phyloP scores from a whole-genome alignment of 2,113 vertebrate species.

The Xenotilapia caudafasciata region DNA sequence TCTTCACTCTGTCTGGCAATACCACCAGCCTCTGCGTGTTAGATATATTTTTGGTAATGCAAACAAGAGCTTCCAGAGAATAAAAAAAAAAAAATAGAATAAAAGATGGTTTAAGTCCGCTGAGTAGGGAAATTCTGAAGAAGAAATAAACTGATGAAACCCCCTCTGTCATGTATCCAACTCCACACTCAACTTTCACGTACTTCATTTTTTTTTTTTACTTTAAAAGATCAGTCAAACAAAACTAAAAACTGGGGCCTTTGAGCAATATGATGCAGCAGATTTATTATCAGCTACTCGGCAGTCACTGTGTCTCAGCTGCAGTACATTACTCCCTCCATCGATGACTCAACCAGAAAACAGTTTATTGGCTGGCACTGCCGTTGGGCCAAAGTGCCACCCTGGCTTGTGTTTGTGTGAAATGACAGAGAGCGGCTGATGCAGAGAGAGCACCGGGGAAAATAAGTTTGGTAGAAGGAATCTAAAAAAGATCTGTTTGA shows the following conservation, averaged over 20 bases:
- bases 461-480: background rate
- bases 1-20: background rate
- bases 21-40: background rate
- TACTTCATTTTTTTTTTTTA: background rate
- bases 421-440: background rate
- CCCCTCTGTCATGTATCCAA: background rate
- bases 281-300: background rate
- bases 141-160: background rate
- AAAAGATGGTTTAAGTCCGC: background rate
- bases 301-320: background rate
- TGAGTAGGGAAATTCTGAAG: background rate
- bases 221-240: slow-evolving; percentile 1
- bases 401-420: background rate
- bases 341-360: background rate
- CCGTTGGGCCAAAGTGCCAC: background rate
- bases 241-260: background rate
- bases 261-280: background rate
- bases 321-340: background rate
- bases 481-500: background rate
- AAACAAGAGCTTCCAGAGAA: background rate
- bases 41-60: background rate
- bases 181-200: background rate
- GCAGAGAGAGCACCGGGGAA: background rate
- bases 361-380: background rate
- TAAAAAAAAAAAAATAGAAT: background rate